Base-by-base conservation (phyloP, 1,140 invertebrate species). In the Drosophila pandora region DNA sequence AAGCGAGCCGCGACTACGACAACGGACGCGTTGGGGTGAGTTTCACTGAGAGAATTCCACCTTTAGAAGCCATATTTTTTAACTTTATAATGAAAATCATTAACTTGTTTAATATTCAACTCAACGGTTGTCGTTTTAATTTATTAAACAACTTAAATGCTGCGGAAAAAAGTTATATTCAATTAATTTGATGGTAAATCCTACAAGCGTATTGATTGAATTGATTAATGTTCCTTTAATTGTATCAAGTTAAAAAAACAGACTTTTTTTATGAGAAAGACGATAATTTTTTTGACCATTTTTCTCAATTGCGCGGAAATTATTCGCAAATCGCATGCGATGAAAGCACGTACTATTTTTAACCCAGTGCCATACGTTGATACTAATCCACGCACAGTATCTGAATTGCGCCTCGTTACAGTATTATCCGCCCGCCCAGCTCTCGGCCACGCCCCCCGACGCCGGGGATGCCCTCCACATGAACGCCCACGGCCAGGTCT, bases 381-480 rank as follows among this genome's bases (percentile, higher is more conserved):
- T 64, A 41, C 76, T 71, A 71, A 79, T 63, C 68, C 34, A 54
- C 74, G 70, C 59, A 76, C 76, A 91, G 80, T 90, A 91, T 72
- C 79, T 91, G 64, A 91, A 90, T 90, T 87, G 90, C 76, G 72
- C 74, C 76, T 89, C 90, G 76, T 94, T 94, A 63, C 94, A 96
- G 95, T 96, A 96, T 87, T 96, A 96, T 93, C 94, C 95, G 43
- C 95, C 95, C 57, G 95, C 95, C 62, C 95, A 95, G 92, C 95
- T 96, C 82, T 94, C 80, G 93, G 76, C 93, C 92, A 69, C 79
- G 22, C 90, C 65, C 93, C 92, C 74, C 94, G 96, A 91, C 94
- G 94, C 92, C 95, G 95, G 77, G 93, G 90, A 91, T 47, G 71
- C 95, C 69, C 92, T 96, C 47, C 95, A 96, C 92, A 95, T 94